Conservation (phyloP, 2,113 vertebrate genomes). For the human (Homo sapiens) region GRCh38 chr4:1589001-1589500, state of each 20-base stretch:
- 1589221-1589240: background rate
- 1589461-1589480: background rate
- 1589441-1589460: background rate
- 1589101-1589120: background rate
- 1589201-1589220: background rate
- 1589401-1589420: background rate
- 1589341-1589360: background rate
- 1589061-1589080: background rate
- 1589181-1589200: background rate
- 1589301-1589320: constrained; percentile 29
- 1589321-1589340: background rate
- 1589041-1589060: background rate
- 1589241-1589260: background rate
- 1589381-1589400: background rate
- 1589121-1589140: background rate
- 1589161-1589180: background rate
- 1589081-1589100: background rate
- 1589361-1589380: background rate
- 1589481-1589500: background rate
- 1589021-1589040: background rate
- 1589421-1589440: background rate
- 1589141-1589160: background rate
- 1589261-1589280: background rate
- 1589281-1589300: background rate
- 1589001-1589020: background rate